These are phyloP conservation scores for Loxodonta africana DNA, from an alignment of 2,113 vertebrate species.

Conservation along the genomic window DNA sequence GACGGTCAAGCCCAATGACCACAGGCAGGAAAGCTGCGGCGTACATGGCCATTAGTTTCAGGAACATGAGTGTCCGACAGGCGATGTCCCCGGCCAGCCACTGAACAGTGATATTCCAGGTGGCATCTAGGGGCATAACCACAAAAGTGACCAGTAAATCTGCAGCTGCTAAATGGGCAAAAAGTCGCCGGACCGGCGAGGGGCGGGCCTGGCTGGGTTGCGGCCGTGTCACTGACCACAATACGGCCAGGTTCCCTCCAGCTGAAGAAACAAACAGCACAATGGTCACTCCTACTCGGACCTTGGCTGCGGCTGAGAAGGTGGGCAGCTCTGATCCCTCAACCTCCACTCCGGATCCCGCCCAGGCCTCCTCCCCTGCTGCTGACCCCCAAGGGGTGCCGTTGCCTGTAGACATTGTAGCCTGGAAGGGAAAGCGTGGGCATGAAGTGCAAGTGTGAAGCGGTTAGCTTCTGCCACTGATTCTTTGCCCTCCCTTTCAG, in stretches of 20 bases:
- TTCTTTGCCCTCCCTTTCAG: constrained; percentile 6
- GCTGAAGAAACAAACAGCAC: constrained; percentile 81
- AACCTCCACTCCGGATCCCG: constrained; percentile 28
- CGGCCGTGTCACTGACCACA: constrained; percentile 68
- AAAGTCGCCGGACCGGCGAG: constrained; percentile 66
- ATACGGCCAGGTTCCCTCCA: constrained; percentile 72
- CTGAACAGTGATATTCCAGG: constrained; percentile 83
- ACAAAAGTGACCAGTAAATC: constrained; percentile 82
- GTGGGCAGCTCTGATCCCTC: constrained; percentile 76
- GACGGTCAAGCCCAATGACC: constrained; percentile 82
- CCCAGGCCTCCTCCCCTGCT: not conserved
- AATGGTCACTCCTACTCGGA: constrained; percentile 79
- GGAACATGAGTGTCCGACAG: constrained; percentile 82
- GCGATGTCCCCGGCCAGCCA: constrained; percentile 79
- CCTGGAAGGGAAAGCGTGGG: not conserved
- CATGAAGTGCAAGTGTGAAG: not conserved
- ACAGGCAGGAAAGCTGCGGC: constrained; percentile 85
- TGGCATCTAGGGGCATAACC: constrained; percentile 82
- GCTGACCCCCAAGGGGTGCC: constrained; percentile 1
- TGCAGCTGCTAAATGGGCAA: constrained; percentile 79
- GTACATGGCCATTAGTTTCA: constrained; percentile 84
- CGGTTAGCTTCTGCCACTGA: not conserved
- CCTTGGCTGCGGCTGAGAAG: constrained; percentile 82
- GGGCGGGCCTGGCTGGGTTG: constrained; percentile 26
- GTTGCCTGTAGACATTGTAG: constrained; percentile 18